Percentiles rank a stretch among this genome's conserved stretches.
Conservation (phyloP, 1,140 invertebrate species). For the Paraescarpia echinospica region DNA sequence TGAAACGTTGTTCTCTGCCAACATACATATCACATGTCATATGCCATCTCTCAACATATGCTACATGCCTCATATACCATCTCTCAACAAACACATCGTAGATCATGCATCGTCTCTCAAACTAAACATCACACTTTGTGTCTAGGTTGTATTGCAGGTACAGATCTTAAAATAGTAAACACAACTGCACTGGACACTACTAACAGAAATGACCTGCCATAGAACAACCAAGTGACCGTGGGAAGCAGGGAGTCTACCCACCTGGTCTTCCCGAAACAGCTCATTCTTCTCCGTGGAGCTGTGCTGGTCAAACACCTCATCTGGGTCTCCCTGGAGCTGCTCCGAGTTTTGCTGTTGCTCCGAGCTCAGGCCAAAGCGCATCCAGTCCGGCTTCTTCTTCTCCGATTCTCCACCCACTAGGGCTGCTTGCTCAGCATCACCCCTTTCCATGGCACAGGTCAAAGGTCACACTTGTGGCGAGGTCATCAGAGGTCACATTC, state of each 20-base stretch:
- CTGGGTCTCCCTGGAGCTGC: conserved; percentile 25
- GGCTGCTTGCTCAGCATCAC: neutral
- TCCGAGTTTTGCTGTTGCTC: conserved; percentile 41
- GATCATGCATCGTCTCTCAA: too few species aligned
- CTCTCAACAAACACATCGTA: too few species aligned
- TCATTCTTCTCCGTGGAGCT: conserved; percentile 70
- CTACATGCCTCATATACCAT: too few species aligned
- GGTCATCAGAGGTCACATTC: neutral
- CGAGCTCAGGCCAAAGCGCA: conserved; percentile 48
- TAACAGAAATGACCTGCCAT: neutral
- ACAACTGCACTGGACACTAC: neutral
- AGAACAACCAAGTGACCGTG: neutral
- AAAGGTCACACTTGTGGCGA: neutral
- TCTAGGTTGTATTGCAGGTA: too few species aligned
- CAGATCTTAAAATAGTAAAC: too few species aligned
- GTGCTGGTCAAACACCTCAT: conserved; percentile 38
- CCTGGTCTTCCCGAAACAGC: conserved; percentile 85
- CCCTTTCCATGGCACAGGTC: neutral
- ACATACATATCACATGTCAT: too few species aligned
- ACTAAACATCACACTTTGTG: too few species aligned
- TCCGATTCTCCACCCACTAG: neutral
- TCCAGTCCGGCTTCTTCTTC: conserved; percentile 19
- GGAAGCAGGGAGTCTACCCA: conserved; percentile 33
- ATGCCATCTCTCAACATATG: too few species aligned
- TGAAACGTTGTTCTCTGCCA: too few species aligned